phyloP scores from a whole-genome alignment of 2,797 vertebrate genomes.

The Dromococcyx pavoninus region DNA sequence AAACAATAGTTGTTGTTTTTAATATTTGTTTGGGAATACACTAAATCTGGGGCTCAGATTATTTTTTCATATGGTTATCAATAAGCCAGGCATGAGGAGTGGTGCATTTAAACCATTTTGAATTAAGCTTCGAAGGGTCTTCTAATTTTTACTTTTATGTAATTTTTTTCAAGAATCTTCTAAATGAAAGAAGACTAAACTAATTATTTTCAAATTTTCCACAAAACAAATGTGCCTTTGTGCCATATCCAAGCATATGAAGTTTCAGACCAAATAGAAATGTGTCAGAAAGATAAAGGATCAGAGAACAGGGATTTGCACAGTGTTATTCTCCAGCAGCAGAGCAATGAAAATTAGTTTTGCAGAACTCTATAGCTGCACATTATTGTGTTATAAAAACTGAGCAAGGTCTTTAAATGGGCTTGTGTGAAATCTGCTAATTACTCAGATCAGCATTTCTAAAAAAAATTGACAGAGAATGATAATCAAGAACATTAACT shows the following conservation, averaged over 20 bases:
- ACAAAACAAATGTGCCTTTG: neutral
- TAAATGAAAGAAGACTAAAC: neutral
- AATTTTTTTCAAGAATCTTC: neutral
- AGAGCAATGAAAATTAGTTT: constrained; percentile 9
- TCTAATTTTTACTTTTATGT: neutral
- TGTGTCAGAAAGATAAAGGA: constrained; percentile 13
- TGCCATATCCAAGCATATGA: constrained; percentile 27
- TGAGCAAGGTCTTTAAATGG: neutral
- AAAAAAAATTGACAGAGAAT: neutral
- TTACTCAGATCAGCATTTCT: neutral
- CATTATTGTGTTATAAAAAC: neutral
- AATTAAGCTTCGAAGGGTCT: neutral
- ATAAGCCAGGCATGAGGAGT: neutral
- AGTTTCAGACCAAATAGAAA: constrained; percentile 27
- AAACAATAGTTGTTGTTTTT: constrained; percentile 6
- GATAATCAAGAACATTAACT: neutral
- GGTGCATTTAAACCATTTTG: neutral
- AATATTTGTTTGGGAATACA: constrained; percentile 2
- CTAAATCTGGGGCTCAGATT: neutral
- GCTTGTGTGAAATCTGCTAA: neutral
- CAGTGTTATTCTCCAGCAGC: neutral
- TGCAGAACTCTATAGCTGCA: neutral
- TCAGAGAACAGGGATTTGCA: neutral
- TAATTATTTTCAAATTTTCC: neutral
- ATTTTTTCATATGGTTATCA: neutral